Conservation (phyloP, 2,797 vertebrate genomes). For the Sebastes ruberrimus region DNA sequence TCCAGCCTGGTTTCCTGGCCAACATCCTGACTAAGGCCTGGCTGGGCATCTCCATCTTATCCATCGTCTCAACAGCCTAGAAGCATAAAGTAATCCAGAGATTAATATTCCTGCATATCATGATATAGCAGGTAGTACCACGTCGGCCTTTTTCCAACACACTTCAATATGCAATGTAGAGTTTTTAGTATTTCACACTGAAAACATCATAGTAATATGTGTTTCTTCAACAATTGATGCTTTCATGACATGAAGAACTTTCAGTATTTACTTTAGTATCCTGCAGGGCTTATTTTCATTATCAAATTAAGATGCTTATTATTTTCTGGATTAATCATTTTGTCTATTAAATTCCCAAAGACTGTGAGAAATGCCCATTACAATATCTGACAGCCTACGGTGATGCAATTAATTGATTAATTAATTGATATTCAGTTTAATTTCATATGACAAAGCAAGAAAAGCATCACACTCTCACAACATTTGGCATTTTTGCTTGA, state of each 20-base stretch:
- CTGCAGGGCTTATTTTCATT: neutral
- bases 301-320: no score
- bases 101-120: neutral
- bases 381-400: no score
- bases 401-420: no score
- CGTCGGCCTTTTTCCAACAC: neutral
- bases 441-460: no score
- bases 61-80: slow-evolving; percentile 95
- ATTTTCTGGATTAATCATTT: no score
- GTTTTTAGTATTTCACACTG: neutral
- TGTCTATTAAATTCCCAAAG: no score
- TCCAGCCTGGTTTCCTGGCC: slow-evolving; percentile 98
- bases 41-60: slow-evolving; percentile 92
- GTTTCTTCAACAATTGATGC: neutral
- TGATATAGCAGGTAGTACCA: neutral
- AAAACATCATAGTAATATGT: neutral
- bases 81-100: neutral
- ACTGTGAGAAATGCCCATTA: no score
- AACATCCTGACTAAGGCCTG: slow-evolving; percentile 96
- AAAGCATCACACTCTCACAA: no score
- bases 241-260: neutral
- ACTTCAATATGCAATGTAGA: neutral
- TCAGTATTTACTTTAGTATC: neutral
- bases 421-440: no score
- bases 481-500: neutral